phyloP scores from a whole-genome alignment of 2,113 vertebrate genomes.

The Silurus meridionalis region DNA sequence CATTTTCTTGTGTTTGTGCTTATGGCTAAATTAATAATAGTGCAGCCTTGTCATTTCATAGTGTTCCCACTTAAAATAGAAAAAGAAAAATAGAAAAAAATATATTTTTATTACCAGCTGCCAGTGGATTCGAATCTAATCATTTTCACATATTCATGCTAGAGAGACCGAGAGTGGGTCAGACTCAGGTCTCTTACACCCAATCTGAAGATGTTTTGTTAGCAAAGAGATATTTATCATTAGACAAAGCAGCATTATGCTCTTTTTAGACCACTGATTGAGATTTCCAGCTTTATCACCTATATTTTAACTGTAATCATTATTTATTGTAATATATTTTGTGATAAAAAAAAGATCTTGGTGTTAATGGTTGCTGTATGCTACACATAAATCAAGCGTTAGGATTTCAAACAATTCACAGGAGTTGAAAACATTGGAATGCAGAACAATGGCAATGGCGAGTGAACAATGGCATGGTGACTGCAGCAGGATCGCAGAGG shows the following conservation, averaged over 20 bases:
- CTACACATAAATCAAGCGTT: constrained; percentile 65
- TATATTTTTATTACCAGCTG: background rate
- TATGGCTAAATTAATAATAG: background rate
- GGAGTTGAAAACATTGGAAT: background rate
- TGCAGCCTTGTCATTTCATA: background rate
- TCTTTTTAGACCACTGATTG: background rate
- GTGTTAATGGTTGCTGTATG: constrained; percentile 52
- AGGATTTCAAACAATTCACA: constrained; percentile 56
- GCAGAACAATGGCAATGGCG: constrained; percentile 6
- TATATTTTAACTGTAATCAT: background rate
- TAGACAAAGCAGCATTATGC: background rate
- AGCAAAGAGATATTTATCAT: background rate
- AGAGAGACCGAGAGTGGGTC: background rate
- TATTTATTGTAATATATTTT: background rate
- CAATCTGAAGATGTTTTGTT: background rate
- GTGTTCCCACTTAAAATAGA: too few species aligned
- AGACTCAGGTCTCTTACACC: background rate
- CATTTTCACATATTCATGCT: background rate
- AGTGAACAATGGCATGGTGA: constrained; percentile 65
- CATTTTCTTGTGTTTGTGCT: constrained; percentile 23
- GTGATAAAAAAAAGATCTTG: background rate
- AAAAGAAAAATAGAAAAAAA: background rate
- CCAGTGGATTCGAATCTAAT: background rate
- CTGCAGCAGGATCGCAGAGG: constrained; percentile 62
- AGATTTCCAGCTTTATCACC: background rate